These are phyloP conservation scores for Andrena bicolor DNA, from an alignment of 2,888 invertebrate species.

Conservation along the genomic window DNA sequence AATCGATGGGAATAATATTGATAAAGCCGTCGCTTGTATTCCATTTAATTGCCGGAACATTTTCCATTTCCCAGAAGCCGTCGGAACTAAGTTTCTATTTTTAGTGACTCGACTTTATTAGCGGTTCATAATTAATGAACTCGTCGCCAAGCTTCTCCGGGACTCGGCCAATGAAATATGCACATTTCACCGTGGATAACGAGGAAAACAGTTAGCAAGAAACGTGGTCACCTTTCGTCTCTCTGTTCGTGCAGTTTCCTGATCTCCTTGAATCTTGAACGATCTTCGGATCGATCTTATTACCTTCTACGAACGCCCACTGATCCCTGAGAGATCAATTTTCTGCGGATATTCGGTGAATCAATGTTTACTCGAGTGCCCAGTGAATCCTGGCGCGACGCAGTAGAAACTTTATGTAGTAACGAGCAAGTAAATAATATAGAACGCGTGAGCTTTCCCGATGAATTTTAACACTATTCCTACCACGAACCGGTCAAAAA, in stretches of 20 bases:
- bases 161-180: background rate
- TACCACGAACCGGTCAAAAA: too few species aligned
- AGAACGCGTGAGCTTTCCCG: too few species aligned
- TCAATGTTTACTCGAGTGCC: conserved; percentile 1
- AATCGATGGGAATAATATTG: background rate
- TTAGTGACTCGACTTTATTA: background rate
- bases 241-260: conserved; percentile 67
- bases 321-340: conserved; percentile 45
- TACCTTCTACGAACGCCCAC: conserved; percentile 66
- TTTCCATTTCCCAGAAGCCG: too few species aligned
- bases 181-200: conserved; percentile 14
- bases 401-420: background rate
- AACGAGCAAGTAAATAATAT: too few species aligned
- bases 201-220: conserved; percentile 55
- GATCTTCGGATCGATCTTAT: conserved; percentile 54
- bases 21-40: background rate
- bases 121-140: background rate
- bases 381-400: background rate
- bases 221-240: conserved; percentile 40
- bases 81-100: too few species aligned
- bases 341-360: conserved; percentile 17
- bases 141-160: background rate
- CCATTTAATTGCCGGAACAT: too few species aligned
- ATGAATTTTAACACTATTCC: too few species aligned
- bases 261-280: conserved; percentile 77